phyloP scores from a whole-genome alignment of 2,888 invertebrate species.

The Eulithis prunata region DNA sequence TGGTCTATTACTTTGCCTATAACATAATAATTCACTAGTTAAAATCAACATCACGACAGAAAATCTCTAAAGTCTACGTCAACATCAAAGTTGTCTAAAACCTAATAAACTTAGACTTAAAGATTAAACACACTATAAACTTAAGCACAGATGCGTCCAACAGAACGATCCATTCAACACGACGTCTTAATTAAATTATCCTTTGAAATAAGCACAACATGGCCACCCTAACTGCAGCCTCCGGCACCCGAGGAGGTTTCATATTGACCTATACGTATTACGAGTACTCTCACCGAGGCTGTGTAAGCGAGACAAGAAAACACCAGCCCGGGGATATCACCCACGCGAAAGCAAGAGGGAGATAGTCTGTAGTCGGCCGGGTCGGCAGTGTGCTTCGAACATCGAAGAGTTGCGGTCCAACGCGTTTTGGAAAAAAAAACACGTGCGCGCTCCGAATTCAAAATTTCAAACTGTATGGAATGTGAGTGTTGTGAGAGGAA shows the following conservation, averaged over 20 bases:
- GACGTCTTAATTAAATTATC: slow-evolving; percentile 34
- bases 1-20: too few relatives aligned
- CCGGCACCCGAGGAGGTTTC: slow-evolving; percentile 82
- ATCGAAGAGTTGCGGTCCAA: slow-evolving; percentile 63
- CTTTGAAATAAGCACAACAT: slow-evolving; percentile 41
- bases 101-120: not conserved
- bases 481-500: slow-evolving; percentile 33
- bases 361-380: slow-evolving; percentile 63
- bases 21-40: too few relatives aligned
- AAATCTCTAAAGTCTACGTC: not conserved
- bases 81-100: not conserved
- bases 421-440: slow-evolving; percentile 48
- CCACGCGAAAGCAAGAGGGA: slow-evolving; percentile 57
- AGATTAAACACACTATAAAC: slow-evolving; percentile 6
- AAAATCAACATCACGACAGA: not conserved
- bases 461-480: slow-evolving; percentile 35
- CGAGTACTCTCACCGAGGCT: slow-evolving; percentile 70
- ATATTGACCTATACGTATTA: slow-evolving; percentile 84
- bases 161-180: slow-evolving; percentile 11
- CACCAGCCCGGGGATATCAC: slow-evolving; percentile 42
- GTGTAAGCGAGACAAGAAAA: slow-evolving; percentile 61
- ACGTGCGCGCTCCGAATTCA: slow-evolving; percentile 51
- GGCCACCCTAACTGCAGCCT: slow-evolving; percentile 80
- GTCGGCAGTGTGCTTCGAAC: slow-evolving; percentile 73
- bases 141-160: not conserved